Evolutionary conservation across 2,888 invertebrate species (phyloP).

Genomic region (Lissonota sp.): DNA sequence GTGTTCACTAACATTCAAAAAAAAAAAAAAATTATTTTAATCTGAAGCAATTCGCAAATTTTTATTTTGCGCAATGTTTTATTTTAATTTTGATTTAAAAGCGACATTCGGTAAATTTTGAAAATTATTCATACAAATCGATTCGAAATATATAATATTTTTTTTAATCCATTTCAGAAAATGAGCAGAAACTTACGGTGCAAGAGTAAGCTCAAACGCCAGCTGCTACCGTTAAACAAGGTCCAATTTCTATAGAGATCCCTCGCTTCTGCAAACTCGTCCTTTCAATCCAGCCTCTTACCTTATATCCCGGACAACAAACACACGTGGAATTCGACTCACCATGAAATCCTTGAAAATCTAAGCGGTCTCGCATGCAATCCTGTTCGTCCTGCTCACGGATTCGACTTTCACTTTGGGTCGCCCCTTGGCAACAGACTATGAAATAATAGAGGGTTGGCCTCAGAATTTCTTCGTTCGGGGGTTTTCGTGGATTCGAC

Average conservation of each 20-base stretch:
- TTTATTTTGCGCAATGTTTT: too few relatives aligned
- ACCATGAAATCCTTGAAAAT: constrained; percentile 61
- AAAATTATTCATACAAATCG: too few relatives aligned
- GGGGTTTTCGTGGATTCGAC: not conserved
- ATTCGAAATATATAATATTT: too few relatives aligned
- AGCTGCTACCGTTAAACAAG: constrained; percentile 16
- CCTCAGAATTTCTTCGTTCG: constrained; percentile 5
- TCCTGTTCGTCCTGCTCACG: constrained; percentile 74
- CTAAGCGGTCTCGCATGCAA: constrained; percentile 65
- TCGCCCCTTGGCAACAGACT: constrained; percentile 66
- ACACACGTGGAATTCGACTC: constrained; percentile 21
- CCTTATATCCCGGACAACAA: not conserved
- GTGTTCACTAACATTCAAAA: too few relatives aligned
- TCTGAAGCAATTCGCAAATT: too few relatives aligned
- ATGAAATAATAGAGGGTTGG: constrained; percentile 34
- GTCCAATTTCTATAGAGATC: constrained; percentile 22
- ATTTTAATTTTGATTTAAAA: too few relatives aligned
- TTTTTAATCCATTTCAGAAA: too few relatives aligned
- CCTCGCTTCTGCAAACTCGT: not conserved
- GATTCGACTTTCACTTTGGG: constrained; percentile 75
- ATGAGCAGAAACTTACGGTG: too few relatives aligned
- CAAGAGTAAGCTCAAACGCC: not conserved
- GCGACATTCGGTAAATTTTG: too few relatives aligned
- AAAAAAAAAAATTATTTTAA: too few relatives aligned
- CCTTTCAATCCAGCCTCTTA: constrained; percentile 27